Evolutionary conservation across 1,140 invertebrate species (phyloP).

Genomic region (Goniozus legneri): DNA sequence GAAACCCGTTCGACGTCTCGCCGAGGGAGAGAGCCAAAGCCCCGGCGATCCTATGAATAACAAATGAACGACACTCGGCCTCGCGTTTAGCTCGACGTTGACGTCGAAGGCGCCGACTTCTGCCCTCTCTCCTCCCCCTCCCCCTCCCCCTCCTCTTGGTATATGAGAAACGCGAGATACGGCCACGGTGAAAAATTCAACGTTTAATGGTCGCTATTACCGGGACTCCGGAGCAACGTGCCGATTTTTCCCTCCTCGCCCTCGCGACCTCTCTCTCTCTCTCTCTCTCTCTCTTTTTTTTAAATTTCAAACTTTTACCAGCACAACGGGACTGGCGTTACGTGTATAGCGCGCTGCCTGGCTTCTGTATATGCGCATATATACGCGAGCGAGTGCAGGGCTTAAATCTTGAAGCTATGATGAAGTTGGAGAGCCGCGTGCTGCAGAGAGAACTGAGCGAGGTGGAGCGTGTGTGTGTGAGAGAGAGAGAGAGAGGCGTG

Average conservation of each 20-base stretch:
- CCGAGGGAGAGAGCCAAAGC: slow-evolving; percentile 1
- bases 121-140: background rate
- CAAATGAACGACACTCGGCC: background rate
- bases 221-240: slow-evolving; percentile 23
- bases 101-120: background rate
- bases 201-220: slow-evolving; percentile 11
- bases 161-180: background rate
- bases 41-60: background rate
- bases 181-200: slow-evolving; percentile 19
- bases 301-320: background rate
- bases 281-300: background rate
- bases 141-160: background rate
- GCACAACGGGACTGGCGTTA: background rate
- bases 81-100: background rate
- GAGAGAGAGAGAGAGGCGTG: background rate
- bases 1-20: slow-evolving; percentile 20
- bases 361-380: background rate
- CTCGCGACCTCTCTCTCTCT: background rate
- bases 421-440: background rate
- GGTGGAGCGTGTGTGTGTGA: too few relatives aligned
- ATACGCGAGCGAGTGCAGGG: background rate
- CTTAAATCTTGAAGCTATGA: background rate
- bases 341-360: background rate
- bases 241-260: background rate
- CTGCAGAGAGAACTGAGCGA: background rate